Percentiles rank a stretch among this genome's conserved stretches.
Conservation (phyloP, 2,888 invertebrate species). For the Loripinus fragilis region DNA sequence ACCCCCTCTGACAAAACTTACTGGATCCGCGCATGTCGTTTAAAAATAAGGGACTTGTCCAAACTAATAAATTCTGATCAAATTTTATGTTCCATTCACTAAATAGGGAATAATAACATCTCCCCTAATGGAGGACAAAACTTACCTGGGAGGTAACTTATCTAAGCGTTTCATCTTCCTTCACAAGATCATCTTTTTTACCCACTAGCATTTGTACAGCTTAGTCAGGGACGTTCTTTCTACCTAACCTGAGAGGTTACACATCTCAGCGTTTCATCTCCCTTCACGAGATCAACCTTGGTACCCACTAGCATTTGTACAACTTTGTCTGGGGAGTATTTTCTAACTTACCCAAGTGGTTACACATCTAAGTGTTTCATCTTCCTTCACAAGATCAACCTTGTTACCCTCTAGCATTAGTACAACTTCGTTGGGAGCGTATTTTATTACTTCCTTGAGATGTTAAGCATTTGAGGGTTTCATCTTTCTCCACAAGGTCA, state of each 20-base stretch:
- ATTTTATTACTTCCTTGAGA: slow-evolving; percentile 39
- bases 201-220: slow-evolving; percentile 42
- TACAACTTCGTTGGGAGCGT: slow-evolving; percentile 23
- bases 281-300: slow-evolving; percentile 36
- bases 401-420: slow-evolving; percentile 47
- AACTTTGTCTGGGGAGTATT: slow-evolving; percentile 26
- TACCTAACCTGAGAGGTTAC: slow-evolving; percentile 32
- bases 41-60: too few species aligned
- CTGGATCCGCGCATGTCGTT: too few species aligned
- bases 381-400: slow-evolving; percentile 29
- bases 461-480: slow-evolving; percentile 4
- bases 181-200: slow-evolving; percentile 40
- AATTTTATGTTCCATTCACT: too few species aligned
- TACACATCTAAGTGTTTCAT: slow-evolving; percentile 20
- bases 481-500: slow-evolving; percentile 24
- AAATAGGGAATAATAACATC: too few species aligned
- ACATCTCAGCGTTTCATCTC: not conserved
- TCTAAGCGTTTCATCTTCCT: slow-evolving; percentile 6
- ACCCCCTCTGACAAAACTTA: too few species aligned
- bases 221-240: slow-evolving; percentile 27
- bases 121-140: too few species aligned
- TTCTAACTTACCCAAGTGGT: slow-evolving; percentile 39
- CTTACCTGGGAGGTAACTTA: slow-evolving; percentile 26
- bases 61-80: too few species aligned
- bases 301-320: slow-evolving; percentile 42